Evolutionary conservation across 1,140 invertebrate species (phyloP), one percentile per base, ranked within the genome.

Genomic region (Drosophila erecta): DNA sequence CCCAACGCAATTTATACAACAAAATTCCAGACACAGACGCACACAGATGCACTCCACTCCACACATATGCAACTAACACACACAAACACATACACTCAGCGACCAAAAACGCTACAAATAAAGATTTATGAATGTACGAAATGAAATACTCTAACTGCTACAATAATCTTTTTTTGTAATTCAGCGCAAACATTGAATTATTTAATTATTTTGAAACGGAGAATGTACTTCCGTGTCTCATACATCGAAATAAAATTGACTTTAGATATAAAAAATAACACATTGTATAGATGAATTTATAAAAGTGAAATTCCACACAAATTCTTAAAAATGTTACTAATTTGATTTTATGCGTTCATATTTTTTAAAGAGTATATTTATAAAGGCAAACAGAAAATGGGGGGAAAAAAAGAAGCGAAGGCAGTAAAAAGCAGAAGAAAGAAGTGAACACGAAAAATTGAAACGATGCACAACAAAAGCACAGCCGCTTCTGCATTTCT

Each of bases 1-100:
- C 85, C 85, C 85, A 90, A 85, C 77, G 81, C 85, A 90, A 90
- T 90, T 90, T 90, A 90, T 90, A 90, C 85, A 84, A 89, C 85
- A 80, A 89, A 89, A 89, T 78, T 89, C 71, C 55, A 79, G 40
- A 67, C 58, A 62, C 46, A 81, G 15, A 20, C 49, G 30, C 55
- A 54, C 47, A 76, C 61, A 72, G 22, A 64, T 61, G 72, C 50
- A 57, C 41, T 51, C 24, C 27, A 17, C 17, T 51, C 24, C 27
- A 17, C 17, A 59, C 75, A 53, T 33, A 58, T 47, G 22, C 2
- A 46, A 15, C 35, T 27, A 14, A 24, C 44, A 11, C 17, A 20
- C 37, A 38, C 37, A 38, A 5, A 8, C 38, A 40, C 38, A 69
- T 40, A 58, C 27, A 54, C 38, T 35, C 24, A 35, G 4, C 20